Evolutionary conservation across 2,797 vertebrate species (phyloP).

Genomic region (Premnoplex brunnescens): DNA sequence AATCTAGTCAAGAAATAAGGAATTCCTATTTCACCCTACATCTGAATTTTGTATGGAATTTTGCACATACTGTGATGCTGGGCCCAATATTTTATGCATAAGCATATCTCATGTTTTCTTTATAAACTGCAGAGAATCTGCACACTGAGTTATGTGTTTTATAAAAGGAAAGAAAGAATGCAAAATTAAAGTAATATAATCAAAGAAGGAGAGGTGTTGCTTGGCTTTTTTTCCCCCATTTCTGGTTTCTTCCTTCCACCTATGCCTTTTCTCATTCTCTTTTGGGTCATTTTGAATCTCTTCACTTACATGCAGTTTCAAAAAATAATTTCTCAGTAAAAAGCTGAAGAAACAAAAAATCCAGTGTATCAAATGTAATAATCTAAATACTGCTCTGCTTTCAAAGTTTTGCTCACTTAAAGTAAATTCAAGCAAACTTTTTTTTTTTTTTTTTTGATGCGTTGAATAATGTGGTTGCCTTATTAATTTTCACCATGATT

Average conservation of each 20-base stretch:
- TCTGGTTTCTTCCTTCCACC: not conserved
- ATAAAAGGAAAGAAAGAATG: conserved; percentile 12
- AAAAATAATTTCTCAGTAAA: not conserved
- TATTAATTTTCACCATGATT: conserved; percentile 45
- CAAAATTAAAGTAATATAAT: conserved; percentile 23
- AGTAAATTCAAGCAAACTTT: not conserved
- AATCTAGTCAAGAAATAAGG: conserved; percentile 27
- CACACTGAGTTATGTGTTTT: conserved; percentile 25
- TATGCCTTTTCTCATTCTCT: not conserved
- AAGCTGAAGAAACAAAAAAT: not conserved
- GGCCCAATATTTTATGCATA: conserved; percentile 62
- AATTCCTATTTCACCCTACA: conserved; percentile 23
- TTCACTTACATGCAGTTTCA: not conserved
- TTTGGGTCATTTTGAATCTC: not conserved
- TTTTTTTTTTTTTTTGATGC: not conserved
- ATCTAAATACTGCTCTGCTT: not conserved
- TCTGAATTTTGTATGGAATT: conserved; percentile 63
- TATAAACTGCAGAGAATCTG: conserved; percentile 55
- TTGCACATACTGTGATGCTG: conserved; percentile 44
- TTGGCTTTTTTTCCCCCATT: accelerated
- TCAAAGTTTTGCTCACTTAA: not conserved
- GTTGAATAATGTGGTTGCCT: not conserved
- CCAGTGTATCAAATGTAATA: not conserved
- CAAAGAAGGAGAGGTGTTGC: not conserved
- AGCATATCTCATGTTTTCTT: conserved; percentile 67